Conservation (phyloP, 2,888 invertebrate species). For the Mamestra brassicae region DNA sequence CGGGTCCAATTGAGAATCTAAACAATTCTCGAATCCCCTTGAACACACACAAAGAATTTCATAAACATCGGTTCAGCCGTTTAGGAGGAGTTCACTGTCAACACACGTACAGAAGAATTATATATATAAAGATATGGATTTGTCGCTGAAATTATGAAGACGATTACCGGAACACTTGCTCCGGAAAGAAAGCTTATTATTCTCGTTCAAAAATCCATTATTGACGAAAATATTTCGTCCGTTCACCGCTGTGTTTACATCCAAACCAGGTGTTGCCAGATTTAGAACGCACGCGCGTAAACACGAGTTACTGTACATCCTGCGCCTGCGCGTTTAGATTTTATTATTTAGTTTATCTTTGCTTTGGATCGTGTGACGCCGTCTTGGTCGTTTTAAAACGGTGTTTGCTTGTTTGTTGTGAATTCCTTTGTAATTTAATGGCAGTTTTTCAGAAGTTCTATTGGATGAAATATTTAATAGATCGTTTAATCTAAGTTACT, state of each 20-base stretch:
- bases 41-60: too few relatives aligned
- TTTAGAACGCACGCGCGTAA: constrained; percentile 64
- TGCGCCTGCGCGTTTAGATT: constrained; percentile 59
- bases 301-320: constrained; percentile 71
- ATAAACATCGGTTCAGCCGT: too few relatives aligned
- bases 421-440: constrained; percentile 16
- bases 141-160: background rate
- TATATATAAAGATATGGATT: background rate
- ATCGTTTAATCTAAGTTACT: background rate
- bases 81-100: too few relatives aligned
- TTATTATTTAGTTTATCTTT: constrained; percentile 59
- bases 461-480: background rate
- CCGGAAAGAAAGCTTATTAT: constrained; percentile 40
- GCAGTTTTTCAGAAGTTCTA: background rate
- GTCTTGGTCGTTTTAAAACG: constrained; percentile 26
- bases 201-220: constrained; percentile 36
- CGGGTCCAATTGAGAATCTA: too few relatives aligned
- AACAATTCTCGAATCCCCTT: too few relatives aligned
- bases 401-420: constrained; percentile 20
- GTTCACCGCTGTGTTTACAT: constrained; percentile 57
- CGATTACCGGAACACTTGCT: constrained; percentile 1
- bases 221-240: constrained; percentile 45
- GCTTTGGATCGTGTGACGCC: constrained; percentile 36
- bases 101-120: too few relatives aligned
- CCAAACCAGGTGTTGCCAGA: constrained; percentile 60